phyloP scores from a whole-genome alignment of 2,113 vertebrate genomes.

The western clawed frog (Xenopus tropicalis) region UCB_Xtro_10.0 CM004447.2:69131001-69131500 shows the following conservation, averaged over 20 bases:
- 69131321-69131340: background rate
- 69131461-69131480: too few relatives aligned
- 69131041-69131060: too few relatives aligned
- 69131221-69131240: constrained; percentile 33
- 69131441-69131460: background rate
- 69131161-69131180: constrained; percentile 18
- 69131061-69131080: too few relatives aligned
- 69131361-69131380: background rate
- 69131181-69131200: constrained; percentile 28
- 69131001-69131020: too few relatives aligned
- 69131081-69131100: too few relatives aligned
- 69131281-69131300: constrained; percentile 13
- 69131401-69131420: background rate
- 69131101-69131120: too few relatives aligned
- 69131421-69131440: constrained; percentile 4
- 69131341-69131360: background rate
- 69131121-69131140: constrained; percentile 12
- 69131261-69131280: constrained; percentile 40
- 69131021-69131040: too few relatives aligned
- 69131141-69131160: constrained; percentile 18
- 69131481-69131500: too few relatives aligned
- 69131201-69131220: constrained; percentile 34
- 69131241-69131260: constrained; percentile 30
- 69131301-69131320: constrained; percentile 7
- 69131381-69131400: background rate